phyloP scores from a whole-genome alignment of 2,113 vertebrate species.

The Anser brachyrhynchus region DNA sequence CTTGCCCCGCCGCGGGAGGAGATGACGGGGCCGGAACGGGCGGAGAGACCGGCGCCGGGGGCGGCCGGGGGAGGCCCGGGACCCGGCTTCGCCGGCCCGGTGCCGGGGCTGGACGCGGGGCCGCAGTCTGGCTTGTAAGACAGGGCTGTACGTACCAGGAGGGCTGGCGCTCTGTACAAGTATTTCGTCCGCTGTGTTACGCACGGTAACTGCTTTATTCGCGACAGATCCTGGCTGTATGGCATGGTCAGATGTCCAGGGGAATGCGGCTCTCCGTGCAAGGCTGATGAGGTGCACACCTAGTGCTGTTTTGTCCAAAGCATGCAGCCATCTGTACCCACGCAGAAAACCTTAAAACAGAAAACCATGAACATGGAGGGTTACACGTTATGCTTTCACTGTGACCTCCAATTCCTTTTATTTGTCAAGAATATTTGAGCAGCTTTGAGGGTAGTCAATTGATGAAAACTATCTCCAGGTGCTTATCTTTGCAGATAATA shows the following conservation, averaged over 20 bases:
- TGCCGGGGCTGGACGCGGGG: no score
- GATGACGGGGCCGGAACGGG: no score
- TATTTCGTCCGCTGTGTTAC: accelerated
- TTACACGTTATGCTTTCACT: background rate
- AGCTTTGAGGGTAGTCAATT: background rate
- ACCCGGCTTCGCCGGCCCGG: no score
- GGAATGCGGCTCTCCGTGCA: accelerated
- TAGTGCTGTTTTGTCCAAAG: background rate
- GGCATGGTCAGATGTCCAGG: accelerated
- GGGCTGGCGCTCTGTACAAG: accelerated
- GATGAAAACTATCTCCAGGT: background rate
- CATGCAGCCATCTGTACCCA: no score
- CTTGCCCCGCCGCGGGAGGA: no score
- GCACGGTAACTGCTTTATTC: background rate
- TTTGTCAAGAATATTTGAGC: background rate
- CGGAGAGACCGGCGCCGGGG: no score
- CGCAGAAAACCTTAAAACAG: background rate
- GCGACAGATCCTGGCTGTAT: background rate
- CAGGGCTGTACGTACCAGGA: accelerated
- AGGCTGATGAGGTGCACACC: background rate
- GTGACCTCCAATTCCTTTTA: background rate
- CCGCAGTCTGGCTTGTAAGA: no score
- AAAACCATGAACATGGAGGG: background rate
- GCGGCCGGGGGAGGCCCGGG: no score
- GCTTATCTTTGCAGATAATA: background rate